A percentile compares a stretch with the other conserved stretches of the same genome.
Evolutionary conservation across 2,113 vertebrate species (phyloP).

Genomic region (Origma solitaria): DNA sequence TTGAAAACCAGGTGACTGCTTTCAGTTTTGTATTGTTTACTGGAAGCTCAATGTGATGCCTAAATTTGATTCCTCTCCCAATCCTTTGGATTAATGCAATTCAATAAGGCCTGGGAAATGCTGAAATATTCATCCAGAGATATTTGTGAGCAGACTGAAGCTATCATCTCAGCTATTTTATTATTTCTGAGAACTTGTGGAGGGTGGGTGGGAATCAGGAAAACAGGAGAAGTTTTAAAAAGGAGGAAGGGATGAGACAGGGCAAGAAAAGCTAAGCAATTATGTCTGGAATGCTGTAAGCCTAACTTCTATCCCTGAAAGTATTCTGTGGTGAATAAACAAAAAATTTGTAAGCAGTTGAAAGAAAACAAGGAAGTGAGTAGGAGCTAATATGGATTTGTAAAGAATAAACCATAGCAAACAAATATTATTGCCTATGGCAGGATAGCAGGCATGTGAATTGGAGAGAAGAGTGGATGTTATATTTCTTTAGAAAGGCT

Average conservation of each 20-base stretch:
- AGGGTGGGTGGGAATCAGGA: background rate
- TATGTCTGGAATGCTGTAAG: background rate
- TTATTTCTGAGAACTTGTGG: background rate
- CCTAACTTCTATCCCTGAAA: background rate
- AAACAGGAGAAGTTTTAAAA: background rate
- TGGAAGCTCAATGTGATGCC: background rate
- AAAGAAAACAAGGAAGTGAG: background rate
- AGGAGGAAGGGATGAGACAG: background rate
- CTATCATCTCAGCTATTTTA: background rate
- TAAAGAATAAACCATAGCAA: background rate
- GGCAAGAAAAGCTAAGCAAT: background rate
- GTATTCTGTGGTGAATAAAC: background rate
- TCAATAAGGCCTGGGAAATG: background rate
- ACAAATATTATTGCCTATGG: background rate
- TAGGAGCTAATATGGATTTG: background rate
- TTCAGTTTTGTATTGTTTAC: background rate
- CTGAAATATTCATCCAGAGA: background rate
- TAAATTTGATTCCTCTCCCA: background rate
- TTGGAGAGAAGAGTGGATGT: background rate
- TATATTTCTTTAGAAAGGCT: background rate
- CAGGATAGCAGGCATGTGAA: background rate
- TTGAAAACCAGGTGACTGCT: background rate
- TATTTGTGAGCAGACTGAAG: background rate
- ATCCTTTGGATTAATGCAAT: background rate
- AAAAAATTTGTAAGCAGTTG: background rate